Percentiles rank a stretch among this genome's conserved stretches.
Conservation (phyloP, 2,888 invertebrate species). For the Himalopsyche tibetana region DNA sequence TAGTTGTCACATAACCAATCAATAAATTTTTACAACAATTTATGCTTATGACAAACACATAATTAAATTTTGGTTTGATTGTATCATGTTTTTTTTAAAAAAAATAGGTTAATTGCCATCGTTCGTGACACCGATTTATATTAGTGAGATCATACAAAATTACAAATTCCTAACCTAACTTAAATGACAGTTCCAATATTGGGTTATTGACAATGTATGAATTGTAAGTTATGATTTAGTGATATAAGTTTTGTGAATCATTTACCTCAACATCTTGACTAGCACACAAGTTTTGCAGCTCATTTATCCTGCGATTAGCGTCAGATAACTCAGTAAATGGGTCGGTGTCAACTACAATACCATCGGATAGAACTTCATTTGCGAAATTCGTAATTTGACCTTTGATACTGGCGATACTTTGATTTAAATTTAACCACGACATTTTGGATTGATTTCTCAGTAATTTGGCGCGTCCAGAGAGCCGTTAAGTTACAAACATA, state of each 20-base stretch:
- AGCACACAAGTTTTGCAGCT: constrained; percentile 77
- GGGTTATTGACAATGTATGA: not conserved
- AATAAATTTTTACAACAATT: no score
- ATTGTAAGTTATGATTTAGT: not conserved
- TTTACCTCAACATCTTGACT: constrained; percentile 81
- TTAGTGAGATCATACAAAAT: constrained; percentile 52
- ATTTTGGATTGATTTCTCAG: constrained; percentile 70
- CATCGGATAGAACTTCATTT: constrained; percentile 91
- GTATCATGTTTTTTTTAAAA: constrained; percentile 9
- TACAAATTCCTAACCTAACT: constrained; percentile 54
- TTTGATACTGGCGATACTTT: constrained; percentile 84
- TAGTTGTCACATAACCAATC: no score
- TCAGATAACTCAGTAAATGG: constrained; percentile 68
- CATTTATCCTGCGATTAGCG: constrained; percentile 71
- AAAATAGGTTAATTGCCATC: constrained; percentile 28
- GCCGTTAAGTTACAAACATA: constrained; percentile 35
- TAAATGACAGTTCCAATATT: constrained; percentile 4
- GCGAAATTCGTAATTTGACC: constrained; percentile 93
- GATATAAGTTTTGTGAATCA: constrained; percentile 35
- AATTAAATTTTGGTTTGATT: not conserved
- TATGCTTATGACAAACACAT: not conserved
- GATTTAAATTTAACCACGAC: constrained; percentile 84
- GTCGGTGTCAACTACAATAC: constrained; percentile 78
- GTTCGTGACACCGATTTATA: constrained; percentile 21
- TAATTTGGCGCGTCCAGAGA: constrained; percentile 19